Evolutionary conservation across 2,888 invertebrate species (phyloP).

Genomic region (Anthophora plumipes): DNA sequence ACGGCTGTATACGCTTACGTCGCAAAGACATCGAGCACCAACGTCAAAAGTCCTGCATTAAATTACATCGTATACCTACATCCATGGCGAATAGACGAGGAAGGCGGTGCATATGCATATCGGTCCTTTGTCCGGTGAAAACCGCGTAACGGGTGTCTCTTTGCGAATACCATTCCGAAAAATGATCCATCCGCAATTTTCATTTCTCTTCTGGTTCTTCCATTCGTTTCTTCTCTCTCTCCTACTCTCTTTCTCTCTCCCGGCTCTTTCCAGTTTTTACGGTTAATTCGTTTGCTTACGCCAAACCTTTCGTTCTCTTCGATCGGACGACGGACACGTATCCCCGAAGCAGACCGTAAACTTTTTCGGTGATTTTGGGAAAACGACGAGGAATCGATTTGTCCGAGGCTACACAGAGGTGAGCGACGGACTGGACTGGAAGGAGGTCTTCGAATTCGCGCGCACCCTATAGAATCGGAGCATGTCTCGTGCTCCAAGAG

Average conservation of each 20-base stretch:
- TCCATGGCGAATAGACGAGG: constrained; percentile 76
- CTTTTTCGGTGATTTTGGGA: too few species aligned
- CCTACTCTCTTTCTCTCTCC: neutral
- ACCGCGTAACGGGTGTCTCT: constrained; percentile 68
- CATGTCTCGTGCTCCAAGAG: constrained; percentile 25
- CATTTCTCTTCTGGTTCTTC: too few species aligned
- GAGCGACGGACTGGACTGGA: neutral
- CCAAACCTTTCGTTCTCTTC: too few species aligned
- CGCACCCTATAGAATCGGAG: constrained; percentile 65
- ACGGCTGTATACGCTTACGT: constrained; percentile 14
- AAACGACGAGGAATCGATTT: neutral
- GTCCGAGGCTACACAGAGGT: neutral
- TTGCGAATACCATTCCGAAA: too few species aligned
- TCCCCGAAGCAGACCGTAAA: too few species aligned
- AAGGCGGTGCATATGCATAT: constrained; percentile 70
- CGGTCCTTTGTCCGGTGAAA: constrained; percentile 74
- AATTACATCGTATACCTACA: constrained; percentile 78
- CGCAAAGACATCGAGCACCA: constrained; percentile 75
- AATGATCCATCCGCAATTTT: too few species aligned
- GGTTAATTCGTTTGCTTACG: too few species aligned
- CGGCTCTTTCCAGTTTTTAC: too few species aligned
- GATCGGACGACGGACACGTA: neutral
- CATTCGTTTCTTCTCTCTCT: too few species aligned
- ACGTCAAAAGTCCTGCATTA: constrained; percentile 77
- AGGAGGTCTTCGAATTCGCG: constrained; percentile 41